These are phyloP conservation scores for Hippopotamus amphibius DNA, from an alignment of 2,113 vertebrate species.

Conservation along the genomic window DNA sequence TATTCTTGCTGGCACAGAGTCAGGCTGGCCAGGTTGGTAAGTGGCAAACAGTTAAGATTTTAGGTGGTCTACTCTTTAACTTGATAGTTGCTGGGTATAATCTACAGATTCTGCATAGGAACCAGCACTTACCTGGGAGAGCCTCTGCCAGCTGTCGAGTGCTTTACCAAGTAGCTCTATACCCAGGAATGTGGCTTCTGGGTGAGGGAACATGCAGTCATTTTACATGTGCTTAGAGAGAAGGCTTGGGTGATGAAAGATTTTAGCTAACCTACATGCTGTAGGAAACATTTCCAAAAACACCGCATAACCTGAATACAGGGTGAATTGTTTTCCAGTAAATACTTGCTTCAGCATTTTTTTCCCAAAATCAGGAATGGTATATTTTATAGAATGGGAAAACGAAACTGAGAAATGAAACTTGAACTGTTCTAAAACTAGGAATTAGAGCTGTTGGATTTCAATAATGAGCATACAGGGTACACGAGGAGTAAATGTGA, in stretches of 20 bases:
- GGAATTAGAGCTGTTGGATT: neutral
- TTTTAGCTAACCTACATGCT: neutral
- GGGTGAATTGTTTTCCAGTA: slow-evolving; percentile 2
- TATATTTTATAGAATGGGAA: neutral
- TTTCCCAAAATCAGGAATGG: neutral
- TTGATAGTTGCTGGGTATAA: neutral
- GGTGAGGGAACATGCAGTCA: neutral
- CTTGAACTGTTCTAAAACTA: slow-evolving; percentile 3
- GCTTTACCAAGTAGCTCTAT: slow-evolving; percentile 4
- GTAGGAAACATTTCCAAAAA: slow-evolving; percentile 17
- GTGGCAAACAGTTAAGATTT: neutral
- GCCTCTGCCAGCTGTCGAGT: neutral
- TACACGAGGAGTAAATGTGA: too few species aligned
- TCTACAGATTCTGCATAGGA: slow-evolving; percentile 17
- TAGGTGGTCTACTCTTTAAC: neutral
- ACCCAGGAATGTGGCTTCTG: slow-evolving; percentile 7
- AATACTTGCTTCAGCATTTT: neutral
- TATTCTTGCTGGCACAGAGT: neutral
- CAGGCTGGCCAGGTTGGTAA: neutral
- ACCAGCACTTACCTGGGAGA: neutral
- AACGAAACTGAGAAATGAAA: slow-evolving; percentile 33
- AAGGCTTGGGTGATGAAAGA: neutral
- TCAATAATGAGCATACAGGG: too few species aligned
- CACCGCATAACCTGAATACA: neutral
- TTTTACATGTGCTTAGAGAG: neutral